These are phyloP conservation scores for Paramuricea clavata DNA, from an alignment of 92 coral and sea anemone species.

Conservation along the genomic window DNA sequence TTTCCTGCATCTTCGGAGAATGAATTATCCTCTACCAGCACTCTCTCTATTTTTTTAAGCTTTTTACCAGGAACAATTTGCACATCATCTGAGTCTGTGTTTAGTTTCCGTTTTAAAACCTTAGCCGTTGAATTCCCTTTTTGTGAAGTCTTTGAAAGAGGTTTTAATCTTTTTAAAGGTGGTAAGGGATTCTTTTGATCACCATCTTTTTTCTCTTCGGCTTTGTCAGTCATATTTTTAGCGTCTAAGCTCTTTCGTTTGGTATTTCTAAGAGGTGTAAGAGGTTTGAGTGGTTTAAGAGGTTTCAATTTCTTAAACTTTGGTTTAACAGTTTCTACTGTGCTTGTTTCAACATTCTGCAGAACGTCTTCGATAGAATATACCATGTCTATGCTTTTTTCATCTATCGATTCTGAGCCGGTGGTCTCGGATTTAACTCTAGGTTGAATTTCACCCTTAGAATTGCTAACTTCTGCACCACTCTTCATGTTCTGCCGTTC, in stretches of 20 bases:
- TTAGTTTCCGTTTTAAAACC: conserved; percentile 14
- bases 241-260: conserved; percentile 8
- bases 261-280: conserved; percentile 23
- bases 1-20: not conserved
- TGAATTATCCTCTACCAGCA: conserved; percentile 9
- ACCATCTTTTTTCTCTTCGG: not conserved
- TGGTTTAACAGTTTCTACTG: not conserved
- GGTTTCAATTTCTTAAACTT: conserved; percentile 15
- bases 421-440: not conserved
- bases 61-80: conserved; percentile 26
- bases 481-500: conserved; percentile 70
- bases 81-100: not conserved
- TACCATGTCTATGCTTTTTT: not conserved
- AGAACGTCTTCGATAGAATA: conserved; percentile 6
- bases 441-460: conserved; percentile 20
- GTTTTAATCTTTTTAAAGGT: conserved; percentile 3
- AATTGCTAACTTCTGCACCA: conserved; percentile 3
- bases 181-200: conserved; percentile 25
- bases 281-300: conserved; percentile 38
- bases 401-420: conserved; percentile 4
- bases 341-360: not conserved
- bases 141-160: not conserved
- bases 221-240: not conserved
- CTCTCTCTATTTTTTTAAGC: conserved; percentile 24
- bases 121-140: not conserved